Evolutionary conservation across 2,888 invertebrate genomes (phyloP), one percentile per base, ranked within the genome.

Genomic region (Caenorhabditis wallacei): DNA sequence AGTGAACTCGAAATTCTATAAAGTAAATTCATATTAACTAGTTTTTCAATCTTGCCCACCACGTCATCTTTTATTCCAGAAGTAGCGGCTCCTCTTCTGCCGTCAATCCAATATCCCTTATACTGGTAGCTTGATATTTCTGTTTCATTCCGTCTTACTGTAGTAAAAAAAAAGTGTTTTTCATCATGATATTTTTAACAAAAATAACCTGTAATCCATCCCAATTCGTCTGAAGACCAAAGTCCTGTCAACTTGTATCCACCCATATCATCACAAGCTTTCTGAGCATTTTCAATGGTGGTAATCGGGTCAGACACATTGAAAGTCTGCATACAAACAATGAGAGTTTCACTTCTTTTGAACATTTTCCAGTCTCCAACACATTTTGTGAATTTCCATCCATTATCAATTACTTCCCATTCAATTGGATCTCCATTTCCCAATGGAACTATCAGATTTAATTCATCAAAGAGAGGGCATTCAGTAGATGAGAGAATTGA

Each of bases 291-390:
- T 22, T 35, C 59, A 0, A 20, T 37, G 30, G n/a, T 48, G 5
- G 7, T 20, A 20, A 20, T 16, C 1, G 7, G 0, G n/a, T 8
- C 35, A 8, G 35, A 3, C 0, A 20, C 5, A 40, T 40, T 10
- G 13, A 61, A 61, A 20, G 20, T 13, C 22, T 71, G 51, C 48
- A 71, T 51, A 24, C 71, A 71, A 20, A 71, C 51, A 11, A 40
- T 13, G 11, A 48, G 30, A 20, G 16, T 2, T 18, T 71, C 40
- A 7, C 1, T n/a, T 51, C 71, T 71, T 8, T 71, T 8, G 30
- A 71, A 71, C 24, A 51, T 30, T 59, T 59, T 51, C 71, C 71
- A 71, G 16, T 37, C 71, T 0, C 24, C 61, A 8, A 59, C 7
- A 16, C 71, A 71, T 18, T 51, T 71, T 16, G 18, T 24, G 7